Base-by-base conservation (phyloP, 1,140 invertebrate genomes). In the Lethocerus indicus region DNA sequence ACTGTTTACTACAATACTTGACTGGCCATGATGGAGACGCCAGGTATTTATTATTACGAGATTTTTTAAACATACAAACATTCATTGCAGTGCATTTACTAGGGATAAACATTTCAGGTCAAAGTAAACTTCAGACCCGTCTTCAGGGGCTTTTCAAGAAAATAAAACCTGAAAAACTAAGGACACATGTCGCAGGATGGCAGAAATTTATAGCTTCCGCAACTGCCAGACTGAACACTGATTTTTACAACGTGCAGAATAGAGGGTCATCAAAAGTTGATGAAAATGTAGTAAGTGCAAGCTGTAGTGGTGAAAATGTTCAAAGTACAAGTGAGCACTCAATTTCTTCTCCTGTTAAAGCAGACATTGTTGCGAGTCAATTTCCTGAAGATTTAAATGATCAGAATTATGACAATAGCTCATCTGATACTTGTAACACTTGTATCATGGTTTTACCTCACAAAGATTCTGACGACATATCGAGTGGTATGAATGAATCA, bases 161-260 rank as follows among this genome's bases (percentile, higher is more conserved):
- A 24, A 51, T 51, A 39, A 51, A 45, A 24, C 40, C 28, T 14
- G 43, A 51, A 28, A 29, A 47, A 37, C n/a, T 51, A 7, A 1
- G 44, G 14, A 51, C 39, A 26, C 24, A 44, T 16, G 50, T 51
- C 26, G 32, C 43, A 24, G 44, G 28, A 18, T 51, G 50, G 50
- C 50, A 51, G 43, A 46, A 40, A 36, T 29, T 44, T 24, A n/a
- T 51, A 9, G 40, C 50, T 26, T 39, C 25, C 24, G 50, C 50
- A 5, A 47, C 50, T 6, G 26, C 44, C 1, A 51, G 37, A 27
- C 47, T 51, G 37, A 47, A 44, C 16, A 47, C 40, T 35, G 49
- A 50, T 23, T n/a, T n/a, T n/a, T n/a, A n/a, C n/a, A n/a, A n/a
- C n/a, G n/a, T n/a, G n/a, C n/a, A n/a, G n/a, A n/a, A n/a, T n/a